These are phyloP conservation scores for Nephila pilipes DNA, from an alignment of 1,140 invertebrate genomes.

Conservation along the genomic window DNA sequence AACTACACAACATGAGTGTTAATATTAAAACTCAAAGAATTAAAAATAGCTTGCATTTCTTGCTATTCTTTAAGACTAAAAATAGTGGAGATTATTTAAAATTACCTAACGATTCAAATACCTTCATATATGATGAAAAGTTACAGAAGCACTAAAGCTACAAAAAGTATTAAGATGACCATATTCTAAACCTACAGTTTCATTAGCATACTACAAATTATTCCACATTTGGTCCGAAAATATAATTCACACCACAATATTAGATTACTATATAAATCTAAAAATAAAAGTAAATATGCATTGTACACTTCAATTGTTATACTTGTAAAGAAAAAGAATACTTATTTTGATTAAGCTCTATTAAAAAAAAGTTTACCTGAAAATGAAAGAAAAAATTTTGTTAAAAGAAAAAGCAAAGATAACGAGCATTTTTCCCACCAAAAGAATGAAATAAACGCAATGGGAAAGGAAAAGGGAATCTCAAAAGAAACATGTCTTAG, in stretches of 20 bases:
- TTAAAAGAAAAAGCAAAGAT: background rate
- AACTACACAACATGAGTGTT: slow-evolving; percentile 21
- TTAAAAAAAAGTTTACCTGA: background rate
- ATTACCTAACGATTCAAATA: background rate
- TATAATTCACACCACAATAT: background rate
- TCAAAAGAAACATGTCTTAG: background rate
- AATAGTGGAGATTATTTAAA: background rate
- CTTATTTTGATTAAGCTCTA: background rate
- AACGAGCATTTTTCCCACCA: background rate
- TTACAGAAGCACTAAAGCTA: background rate
- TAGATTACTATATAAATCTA: background rate
- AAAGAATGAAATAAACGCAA: slow-evolving; percentile 12
- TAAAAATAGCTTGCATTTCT: background rate
- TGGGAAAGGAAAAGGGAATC: background rate
- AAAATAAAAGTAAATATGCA: background rate
- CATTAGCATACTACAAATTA: slow-evolving; percentile 8
- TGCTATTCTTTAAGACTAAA: background rate
- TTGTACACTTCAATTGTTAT: background rate
- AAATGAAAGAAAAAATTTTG: background rate
- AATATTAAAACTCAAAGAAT: background rate
- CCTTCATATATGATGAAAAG: background rate
- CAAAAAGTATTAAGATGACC: background rate
- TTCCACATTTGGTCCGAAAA: slow-evolving; percentile 19
- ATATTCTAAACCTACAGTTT: slow-evolving; percentile 20
- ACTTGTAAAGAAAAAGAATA: background rate